Evolutionary conservation across 2,797 vertebrate species (phyloP).

Genomic region (Lacerta agilis): DNA sequence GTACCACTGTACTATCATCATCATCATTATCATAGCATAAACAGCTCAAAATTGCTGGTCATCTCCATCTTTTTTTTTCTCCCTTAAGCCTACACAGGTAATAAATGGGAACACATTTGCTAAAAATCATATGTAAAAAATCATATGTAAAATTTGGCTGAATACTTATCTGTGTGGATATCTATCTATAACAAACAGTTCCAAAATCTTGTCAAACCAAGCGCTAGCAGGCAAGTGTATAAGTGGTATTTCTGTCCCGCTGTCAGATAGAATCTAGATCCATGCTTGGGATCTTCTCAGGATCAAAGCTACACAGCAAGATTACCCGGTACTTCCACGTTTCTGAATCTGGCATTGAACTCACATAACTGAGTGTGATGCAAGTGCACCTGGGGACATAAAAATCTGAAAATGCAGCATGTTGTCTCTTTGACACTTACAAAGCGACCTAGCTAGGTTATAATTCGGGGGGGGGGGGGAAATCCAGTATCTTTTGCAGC

Average conservation of each 20-base stretch:
- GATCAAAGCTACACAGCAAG: not conserved
- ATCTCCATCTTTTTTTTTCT: not conserved
- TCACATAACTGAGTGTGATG: not conserved
- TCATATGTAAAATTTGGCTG: not conserved
- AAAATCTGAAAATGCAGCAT: not conserved
- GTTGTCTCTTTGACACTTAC: not conserved
- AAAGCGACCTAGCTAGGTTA: not conserved
- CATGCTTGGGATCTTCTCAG: not conserved
- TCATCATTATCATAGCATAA: not conserved
- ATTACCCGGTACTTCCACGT: not conserved
- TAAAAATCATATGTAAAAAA: not conserved
- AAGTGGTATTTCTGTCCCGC: not conserved
- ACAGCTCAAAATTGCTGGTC: not conserved
- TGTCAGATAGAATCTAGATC: not conserved
- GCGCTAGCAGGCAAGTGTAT: not conserved
- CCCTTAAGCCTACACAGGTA: not conserved
- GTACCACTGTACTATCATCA: too few species aligned
- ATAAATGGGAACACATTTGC: not conserved
- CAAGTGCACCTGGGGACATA: not conserved
- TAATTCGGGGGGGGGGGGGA: too few species aligned
- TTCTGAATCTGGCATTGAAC: not conserved
- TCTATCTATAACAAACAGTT: not conserved
- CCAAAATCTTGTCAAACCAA: not conserved
- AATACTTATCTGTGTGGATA: not conserved
- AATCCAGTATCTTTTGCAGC: not conserved